Conservation (phyloP, 2,888 invertebrate species). For the Parthenolecanium corni region DNA sequence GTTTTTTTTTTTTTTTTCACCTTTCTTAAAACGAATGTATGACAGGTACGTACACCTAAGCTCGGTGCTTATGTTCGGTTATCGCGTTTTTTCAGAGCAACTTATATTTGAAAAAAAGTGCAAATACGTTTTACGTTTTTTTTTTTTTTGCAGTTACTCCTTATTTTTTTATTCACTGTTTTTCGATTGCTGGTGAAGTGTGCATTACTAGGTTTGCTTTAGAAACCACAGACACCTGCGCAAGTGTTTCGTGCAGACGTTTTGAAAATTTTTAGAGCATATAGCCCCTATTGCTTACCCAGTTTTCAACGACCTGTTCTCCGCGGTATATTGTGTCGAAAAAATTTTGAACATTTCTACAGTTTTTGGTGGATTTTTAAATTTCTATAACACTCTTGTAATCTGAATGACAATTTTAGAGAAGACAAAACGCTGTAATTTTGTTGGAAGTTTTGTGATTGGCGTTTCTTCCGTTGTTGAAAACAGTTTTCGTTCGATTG, state of each 20-base stretch:
- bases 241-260: constrained; percentile 21
- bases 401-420: no score
- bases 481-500: no score
- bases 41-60: not conserved
- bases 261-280: not conserved
- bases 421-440: no score
- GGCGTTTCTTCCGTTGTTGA: no score
- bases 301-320: no score
- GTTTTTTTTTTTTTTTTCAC: no score
- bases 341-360: no score
- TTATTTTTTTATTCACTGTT: not conserved
- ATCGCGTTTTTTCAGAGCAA: not conserved
- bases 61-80: not conserved
- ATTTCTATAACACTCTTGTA: no score
- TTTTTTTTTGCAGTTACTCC: not conserved
- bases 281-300: no score
- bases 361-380: no score
- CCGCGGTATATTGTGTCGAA: no score
- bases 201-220: not conserved
- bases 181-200: not conserved
- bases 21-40: not conserved
- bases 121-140: not conserved
- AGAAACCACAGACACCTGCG: constrained; percentile 4
- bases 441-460: no score
- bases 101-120: not conserved